Percentiles rank a stretch among this genome's conserved stretches.
phyloP scores from a whole-genome alignment of 2,797 vertebrate species.

The Kryptolebias ocellatus region DNA sequence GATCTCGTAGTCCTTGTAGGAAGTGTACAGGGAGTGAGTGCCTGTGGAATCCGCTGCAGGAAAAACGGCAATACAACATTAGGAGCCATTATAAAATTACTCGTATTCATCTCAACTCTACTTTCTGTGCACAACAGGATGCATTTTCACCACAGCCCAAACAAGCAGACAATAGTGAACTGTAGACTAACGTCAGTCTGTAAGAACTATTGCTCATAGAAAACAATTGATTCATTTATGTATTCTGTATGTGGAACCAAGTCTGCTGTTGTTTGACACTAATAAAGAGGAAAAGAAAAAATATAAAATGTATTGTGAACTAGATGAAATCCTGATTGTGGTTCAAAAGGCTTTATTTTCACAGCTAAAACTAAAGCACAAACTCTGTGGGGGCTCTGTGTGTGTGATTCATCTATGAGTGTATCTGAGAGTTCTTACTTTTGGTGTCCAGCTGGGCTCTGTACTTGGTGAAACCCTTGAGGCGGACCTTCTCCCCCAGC shows the following conservation, averaged over 20 bases:
- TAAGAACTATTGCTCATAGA: conserved; percentile 19
- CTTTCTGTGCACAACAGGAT: conserved; percentile 39
- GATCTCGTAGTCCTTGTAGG: conserved; percentile 97
- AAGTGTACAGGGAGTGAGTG: conserved; percentile 94
- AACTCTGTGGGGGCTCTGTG: not conserved
- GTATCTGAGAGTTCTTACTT: conserved; percentile 78
- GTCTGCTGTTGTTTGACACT: conserved; percentile 4
- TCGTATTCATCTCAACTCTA: conserved; percentile 40
- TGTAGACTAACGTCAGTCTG: conserved; percentile 42
- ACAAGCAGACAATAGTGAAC: conserved; percentile 46
- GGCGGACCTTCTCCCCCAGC: conserved; percentile 93
- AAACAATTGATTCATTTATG: conserved; percentile 16
- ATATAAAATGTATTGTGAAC: conserved; percentile 2
- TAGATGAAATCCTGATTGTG: conserved; percentile 3
- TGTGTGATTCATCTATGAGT: not conserved
- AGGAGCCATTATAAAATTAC: conserved; percentile 27
- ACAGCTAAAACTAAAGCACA: conserved; percentile 13
- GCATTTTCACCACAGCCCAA: conserved; percentile 45
- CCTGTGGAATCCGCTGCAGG: conserved; percentile 95
- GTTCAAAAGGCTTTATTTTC: conserved; percentile 7
- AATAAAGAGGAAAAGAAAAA: conserved; percentile 31
- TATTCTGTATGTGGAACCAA: conserved; percentile 13
- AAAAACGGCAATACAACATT: conserved; percentile 41
- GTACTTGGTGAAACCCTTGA: conserved; percentile 97
- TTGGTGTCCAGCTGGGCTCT: conserved; percentile 96